Conservation (phyloP, 1,140 invertebrate species). For the Glomeris maerens region DNA sequence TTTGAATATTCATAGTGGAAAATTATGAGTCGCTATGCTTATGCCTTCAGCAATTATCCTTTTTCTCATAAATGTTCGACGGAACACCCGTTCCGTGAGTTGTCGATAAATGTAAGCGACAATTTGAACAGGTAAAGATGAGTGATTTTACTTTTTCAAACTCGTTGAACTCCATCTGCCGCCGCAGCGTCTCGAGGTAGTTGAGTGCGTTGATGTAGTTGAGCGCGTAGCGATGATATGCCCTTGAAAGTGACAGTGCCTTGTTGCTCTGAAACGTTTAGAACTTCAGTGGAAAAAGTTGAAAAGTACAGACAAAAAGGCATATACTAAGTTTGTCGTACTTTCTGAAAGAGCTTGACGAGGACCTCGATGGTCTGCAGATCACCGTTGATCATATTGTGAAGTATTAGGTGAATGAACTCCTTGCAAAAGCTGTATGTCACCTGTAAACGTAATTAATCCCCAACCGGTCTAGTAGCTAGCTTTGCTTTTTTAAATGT, state of each 20-base stretch:
- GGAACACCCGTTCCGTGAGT: too few species aligned
- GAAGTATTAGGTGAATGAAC: slow-evolving; percentile 42
- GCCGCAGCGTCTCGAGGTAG: slow-evolving; percentile 42
- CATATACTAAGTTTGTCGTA: slow-evolving; percentile 20
- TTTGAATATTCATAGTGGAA: not conserved
- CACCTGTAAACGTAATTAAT: slow-evolving; percentile 31
- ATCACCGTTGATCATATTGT: slow-evolving; percentile 35
- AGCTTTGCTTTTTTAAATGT: not conserved
- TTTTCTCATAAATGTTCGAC: too few species aligned
- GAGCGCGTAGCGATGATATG: slow-evolving; percentile 45
- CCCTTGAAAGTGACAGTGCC: slow-evolving; percentile 34
- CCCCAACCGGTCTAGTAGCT: not conserved
- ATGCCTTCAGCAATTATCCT: too few species aligned
- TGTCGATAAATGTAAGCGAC: not conserved
- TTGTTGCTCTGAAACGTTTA: slow-evolving; percentile 27
- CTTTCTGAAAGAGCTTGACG: slow-evolving; percentile 45
- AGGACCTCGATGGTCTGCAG: slow-evolving; percentile 39
- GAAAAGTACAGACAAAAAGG: not conserved
- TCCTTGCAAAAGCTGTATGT: slow-evolving; percentile 53
- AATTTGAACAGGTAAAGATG: not conserved
- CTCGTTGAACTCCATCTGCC: slow-evolving; percentile 43
- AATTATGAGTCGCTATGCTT: too few species aligned
- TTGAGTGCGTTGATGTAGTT: slow-evolving; percentile 48
- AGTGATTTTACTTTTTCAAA: slow-evolving; percentile 42
- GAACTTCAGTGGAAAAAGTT: slow-evolving; percentile 5